Evolutionary conservation across 2,113 vertebrate genomes (phyloP).

Genomic region (Bothrops jararaca): DNA sequence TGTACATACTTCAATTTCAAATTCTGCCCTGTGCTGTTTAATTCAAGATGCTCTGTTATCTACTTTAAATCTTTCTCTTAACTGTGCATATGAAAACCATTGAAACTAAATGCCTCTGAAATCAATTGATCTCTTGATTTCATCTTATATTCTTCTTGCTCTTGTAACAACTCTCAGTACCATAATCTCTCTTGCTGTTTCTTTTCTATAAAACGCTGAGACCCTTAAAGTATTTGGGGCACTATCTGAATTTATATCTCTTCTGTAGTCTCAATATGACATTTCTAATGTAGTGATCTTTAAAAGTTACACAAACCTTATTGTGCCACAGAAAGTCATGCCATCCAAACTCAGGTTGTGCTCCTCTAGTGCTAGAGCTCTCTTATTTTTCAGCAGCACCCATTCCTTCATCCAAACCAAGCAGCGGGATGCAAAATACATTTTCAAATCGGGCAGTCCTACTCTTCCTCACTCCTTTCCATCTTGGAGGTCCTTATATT

Average conservation of each 20-base stretch:
- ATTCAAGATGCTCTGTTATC: neutral
- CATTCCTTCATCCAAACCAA: neutral
- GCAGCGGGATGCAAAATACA: neutral
- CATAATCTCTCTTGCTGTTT: neutral
- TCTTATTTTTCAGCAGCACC: neutral
- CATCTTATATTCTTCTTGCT: neutral
- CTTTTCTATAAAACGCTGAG: neutral
- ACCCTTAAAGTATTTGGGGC: neutral
- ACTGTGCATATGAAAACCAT: neutral
- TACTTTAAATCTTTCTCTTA: neutral
- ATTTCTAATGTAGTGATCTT: neutral
- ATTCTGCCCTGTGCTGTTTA: neutral
- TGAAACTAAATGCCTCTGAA: neutral
- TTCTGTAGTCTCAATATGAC: neutral
- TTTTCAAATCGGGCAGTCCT: neutral
- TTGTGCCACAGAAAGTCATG: neutral
- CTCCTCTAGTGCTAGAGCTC: neutral
- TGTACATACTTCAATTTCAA: neutral
- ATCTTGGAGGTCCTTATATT: neutral
- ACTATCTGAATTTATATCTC: neutral
- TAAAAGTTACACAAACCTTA: neutral
- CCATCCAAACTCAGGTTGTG: neutral
- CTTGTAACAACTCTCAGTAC: neutral
- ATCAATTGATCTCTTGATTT: neutral
- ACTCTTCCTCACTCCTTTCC: neutral